These are phyloP conservation scores for Apistogramma diplotaenia DNA, from an alignment of 2,113 vertebrate species.

Conservation along the genomic window DNA sequence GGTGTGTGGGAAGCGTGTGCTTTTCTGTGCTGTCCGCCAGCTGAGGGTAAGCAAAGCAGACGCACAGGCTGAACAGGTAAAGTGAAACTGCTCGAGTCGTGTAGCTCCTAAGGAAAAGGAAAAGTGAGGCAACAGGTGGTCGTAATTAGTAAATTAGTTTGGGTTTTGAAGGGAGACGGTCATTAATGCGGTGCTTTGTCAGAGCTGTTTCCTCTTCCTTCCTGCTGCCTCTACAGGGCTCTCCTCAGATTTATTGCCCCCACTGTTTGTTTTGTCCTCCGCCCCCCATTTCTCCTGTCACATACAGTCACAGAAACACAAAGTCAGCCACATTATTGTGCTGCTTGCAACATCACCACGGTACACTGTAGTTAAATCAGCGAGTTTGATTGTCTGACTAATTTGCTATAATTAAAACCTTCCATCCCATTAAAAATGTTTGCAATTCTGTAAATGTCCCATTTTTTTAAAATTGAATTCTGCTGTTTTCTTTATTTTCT, in stretches of 20 bases:
- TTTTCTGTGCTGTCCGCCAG: not conserved
- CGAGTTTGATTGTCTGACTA: not conserved
- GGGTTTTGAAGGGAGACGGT: conserved; percentile 85
- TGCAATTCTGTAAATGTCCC: not conserved
- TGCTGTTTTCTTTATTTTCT: not conserved
- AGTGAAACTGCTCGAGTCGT: conserved; percentile 68
- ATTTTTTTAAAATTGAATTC: not conserved
- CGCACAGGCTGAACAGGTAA: not conserved
- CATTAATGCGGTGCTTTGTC: conserved; percentile 86
- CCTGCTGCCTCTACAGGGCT: conserved; percentile 10
- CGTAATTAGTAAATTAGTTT: conserved; percentile 92
- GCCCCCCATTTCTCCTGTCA: not conserved
- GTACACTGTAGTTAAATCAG: not conserved
- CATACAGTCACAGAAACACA: conserved; percentile 1
- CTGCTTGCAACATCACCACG: not conserved
- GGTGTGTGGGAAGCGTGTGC: not conserved
- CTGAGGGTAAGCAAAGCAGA: not conserved
- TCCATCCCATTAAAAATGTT: not conserved
- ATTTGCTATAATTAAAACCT: not conserved
- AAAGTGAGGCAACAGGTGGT: conserved; percentile 83
- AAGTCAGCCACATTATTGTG: not conserved
- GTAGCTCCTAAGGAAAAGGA: conserved; percentile 78
- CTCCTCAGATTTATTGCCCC: conserved; percentile 37
- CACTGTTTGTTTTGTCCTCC: not conserved
- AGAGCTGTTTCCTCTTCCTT: conserved; percentile 42